A percentile compares a stretch with the other conserved stretches of the same genome.
These are phyloP conservation scores for Leucoraja ocellata DNA, from an alignment of 2,797 vertebrate genomes.

Conservation along the genomic window DNA sequence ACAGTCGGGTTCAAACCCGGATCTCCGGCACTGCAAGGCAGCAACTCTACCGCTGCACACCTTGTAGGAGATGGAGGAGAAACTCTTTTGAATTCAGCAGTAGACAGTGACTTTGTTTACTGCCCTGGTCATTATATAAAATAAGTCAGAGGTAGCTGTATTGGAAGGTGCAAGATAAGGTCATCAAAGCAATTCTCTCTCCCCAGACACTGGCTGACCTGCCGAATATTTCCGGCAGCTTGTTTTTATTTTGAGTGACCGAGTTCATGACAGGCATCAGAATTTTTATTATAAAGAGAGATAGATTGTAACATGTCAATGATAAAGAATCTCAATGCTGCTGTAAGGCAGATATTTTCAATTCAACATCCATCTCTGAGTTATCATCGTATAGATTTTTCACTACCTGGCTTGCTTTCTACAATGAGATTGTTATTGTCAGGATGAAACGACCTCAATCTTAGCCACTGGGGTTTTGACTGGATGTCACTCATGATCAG, in stretches of 20 bases:
- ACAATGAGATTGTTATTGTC: neutral
- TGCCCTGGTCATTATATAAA: neutral
- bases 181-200: neutral
- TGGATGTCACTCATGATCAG: neutral
- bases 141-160: neutral
- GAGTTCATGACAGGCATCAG: neutral
- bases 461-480: neutral
- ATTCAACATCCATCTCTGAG: neutral
- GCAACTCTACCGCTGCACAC: too few species aligned
- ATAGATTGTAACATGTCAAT: neutral
- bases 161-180: neutral
- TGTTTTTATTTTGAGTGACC: neutral
- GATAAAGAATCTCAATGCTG: neutral
- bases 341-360: constrained; percentile 8
- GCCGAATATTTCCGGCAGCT: neutral
- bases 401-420: neutral
- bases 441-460: neutral
- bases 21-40: too few species aligned
- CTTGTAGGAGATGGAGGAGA: too few species aligned
- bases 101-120: neutral
- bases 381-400: constrained; percentile 14
- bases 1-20: too few species aligned
- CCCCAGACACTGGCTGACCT: neutral
- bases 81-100: neutral
- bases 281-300: neutral